These are phyloP conservation scores for Sphenopsis melanotis DNA, from an alignment of 2,797 vertebrate species.

Conservation along the genomic window DNA sequence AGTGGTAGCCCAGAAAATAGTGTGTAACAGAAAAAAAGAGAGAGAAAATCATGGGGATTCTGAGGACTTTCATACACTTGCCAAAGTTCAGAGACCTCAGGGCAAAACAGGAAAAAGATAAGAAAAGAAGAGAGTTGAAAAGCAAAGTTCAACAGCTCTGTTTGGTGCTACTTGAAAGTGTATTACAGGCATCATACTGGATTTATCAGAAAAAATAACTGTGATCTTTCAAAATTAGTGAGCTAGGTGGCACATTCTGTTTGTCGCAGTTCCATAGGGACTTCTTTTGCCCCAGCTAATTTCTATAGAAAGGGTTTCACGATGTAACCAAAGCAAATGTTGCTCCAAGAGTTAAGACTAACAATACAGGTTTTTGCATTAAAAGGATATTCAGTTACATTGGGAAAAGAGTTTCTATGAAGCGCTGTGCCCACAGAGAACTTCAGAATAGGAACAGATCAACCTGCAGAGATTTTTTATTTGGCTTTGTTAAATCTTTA, in stretches of 20 bases:
- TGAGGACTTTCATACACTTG: background rate
- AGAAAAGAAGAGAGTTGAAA: constrained; percentile 9
- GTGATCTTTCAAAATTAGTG: constrained; percentile 18
- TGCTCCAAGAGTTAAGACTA: constrained; percentile 40
- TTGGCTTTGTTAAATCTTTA: constrained; percentile 29
- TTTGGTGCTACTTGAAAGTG: constrained; percentile 39
- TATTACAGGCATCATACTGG: background rate
- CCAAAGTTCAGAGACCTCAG: constrained; percentile 37
- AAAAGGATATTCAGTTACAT: constrained; percentile 13
- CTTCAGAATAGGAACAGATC: background rate
- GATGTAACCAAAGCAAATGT: constrained; percentile 56
- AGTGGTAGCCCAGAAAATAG: background rate
- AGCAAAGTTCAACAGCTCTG: constrained; percentile 37
- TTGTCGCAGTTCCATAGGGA: background rate
- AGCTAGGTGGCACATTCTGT: background rate
- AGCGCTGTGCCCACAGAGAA: background rate
- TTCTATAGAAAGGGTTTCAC: constrained; percentile 14
- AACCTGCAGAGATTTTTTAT: constrained; percentile 2
- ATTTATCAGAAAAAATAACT: constrained; percentile 16
- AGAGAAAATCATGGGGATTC: constrained; percentile 10
- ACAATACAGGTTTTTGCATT: constrained; percentile 26
- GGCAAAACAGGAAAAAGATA: constrained; percentile 8
- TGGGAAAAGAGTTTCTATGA: constrained; percentile 39
- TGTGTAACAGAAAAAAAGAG: background rate
- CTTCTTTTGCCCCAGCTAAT: background rate